phyloP scores from a whole-genome alignment of 2,888 invertebrate species.

The Ophion slaviceki region DNA sequence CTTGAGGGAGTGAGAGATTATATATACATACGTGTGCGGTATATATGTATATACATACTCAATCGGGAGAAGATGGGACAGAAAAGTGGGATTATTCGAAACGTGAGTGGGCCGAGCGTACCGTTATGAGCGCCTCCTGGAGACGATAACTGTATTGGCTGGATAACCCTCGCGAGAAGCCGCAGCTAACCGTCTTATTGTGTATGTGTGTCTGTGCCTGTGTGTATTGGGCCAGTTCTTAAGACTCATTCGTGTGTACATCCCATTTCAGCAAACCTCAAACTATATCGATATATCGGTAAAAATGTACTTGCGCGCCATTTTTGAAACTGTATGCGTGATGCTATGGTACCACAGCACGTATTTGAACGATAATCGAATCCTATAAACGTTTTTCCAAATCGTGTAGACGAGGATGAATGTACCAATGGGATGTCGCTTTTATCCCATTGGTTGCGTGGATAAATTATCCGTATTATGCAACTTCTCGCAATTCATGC shows the following conservation, averaged over 20 bases:
- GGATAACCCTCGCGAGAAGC: conserved; percentile 76
- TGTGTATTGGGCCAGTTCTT: neutral
- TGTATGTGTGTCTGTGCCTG: conserved; percentile 21
- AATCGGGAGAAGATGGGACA: conserved; percentile 21
- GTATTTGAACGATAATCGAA: conserved; percentile 2
- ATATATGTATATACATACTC: conserved; percentile 7
- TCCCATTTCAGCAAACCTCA: conserved; percentile 8
- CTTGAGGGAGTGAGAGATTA: neutral
- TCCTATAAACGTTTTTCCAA: conserved; percentile 9
- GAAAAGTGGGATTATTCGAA: conserved; percentile 71
- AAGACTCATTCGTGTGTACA: conserved; percentile 12
- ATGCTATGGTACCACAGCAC: neutral
- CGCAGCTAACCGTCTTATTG: conserved; percentile 48
- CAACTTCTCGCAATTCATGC: conserved; percentile 30
- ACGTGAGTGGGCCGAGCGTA: conserved; percentile 78
- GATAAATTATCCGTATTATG: conserved; percentile 37
- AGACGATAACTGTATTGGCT: conserved; percentile 82
- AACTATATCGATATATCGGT: neutral
- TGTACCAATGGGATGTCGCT: conserved; percentile 39
- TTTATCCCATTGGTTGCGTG: conserved; percentile 30
- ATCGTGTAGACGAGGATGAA: conserved; percentile 41
- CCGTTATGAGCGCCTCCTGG: conserved; percentile 79
- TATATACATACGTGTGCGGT: neutral
- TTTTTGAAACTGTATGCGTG: too few relatives aligned
- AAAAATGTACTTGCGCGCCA: neutral